Conservation (phyloP, 2,888 invertebrate genomes). For the Diloba caeruleocephala region DNA sequence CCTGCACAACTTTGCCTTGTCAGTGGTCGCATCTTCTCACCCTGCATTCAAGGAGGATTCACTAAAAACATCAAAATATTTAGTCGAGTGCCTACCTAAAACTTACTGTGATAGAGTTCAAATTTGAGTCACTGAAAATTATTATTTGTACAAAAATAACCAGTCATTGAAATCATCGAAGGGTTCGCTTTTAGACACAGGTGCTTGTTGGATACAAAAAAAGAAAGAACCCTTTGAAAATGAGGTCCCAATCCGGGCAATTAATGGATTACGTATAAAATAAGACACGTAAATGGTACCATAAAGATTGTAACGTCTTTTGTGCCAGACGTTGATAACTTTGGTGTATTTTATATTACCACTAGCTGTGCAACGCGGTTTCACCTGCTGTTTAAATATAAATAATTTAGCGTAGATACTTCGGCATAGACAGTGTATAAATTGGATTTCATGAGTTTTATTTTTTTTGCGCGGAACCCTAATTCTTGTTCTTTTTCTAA, state of each 20-base stretch:
- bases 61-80: constrained; percentile 56
- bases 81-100: constrained; percentile 21
- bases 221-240: constrained; percentile 64
- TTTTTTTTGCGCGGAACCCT: too few species aligned
- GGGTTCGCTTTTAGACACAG: constrained; percentile 77
- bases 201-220: constrained; percentile 71
- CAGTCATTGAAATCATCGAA: constrained; percentile 81
- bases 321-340: constrained; percentile 42
- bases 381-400: too few species aligned
- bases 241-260: constrained; percentile 71
- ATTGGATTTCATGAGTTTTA: too few species aligned
- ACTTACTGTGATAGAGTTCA: neutral
- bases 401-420: too few species aligned
- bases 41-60: constrained; percentile 67
- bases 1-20: constrained; percentile 75
- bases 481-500: too few species aligned
- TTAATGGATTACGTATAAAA: constrained; percentile 81
- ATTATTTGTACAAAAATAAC: constrained; percentile 77
- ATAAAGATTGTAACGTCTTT: constrained; percentile 59
- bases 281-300: constrained; percentile 70
- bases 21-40: constrained; percentile 78
- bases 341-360: constrained; percentile 12
- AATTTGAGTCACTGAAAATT: constrained; percentile 15
- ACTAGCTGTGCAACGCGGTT: too few species aligned
- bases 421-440: too few species aligned